Base-by-base conservation (phyloP, 2,888 invertebrate genomes). In the Rhimphoctona megacephalus region DNA sequence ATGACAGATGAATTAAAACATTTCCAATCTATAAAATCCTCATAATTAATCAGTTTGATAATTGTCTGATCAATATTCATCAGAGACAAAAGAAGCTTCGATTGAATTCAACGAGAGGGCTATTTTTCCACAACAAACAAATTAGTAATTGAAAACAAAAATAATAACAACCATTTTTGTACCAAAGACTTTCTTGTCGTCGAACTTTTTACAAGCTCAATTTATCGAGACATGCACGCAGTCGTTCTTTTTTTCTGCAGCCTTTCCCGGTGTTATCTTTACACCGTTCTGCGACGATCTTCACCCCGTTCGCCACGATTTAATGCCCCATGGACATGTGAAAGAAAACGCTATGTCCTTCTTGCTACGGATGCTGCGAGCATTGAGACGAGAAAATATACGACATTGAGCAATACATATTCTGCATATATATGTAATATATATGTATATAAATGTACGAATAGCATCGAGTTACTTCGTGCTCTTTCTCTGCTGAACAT, bases 211-310 rank as follows among this genome's bases (percentile, higher is more conserved):
- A 33, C 36, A 39, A 61, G 17, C 49, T 66, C 73, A 67, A 49
- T 73, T 54, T 30, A 67, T 57, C 80, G 33, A 67, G 78, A 64
- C 46, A 39, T 64, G 22, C 70, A 11, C n/a, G 8, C 39, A 36
- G 43, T 43, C 52, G 66, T 67, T 36, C 66, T 64, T 57, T 74
- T 54, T 74, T 61, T 80, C 46, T 46, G 61, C 2, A 66, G 52
- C 64, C 79, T 61, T 81, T 82, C 79, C n/a, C 69, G 69, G 64
- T 46, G 54, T 78, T 85, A 85, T 85, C 85, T 82, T 43, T 57
- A 11, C 46, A 64, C 57, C 17, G 72, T 72, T 36, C 66, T 36
- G 73, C 73, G 73, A 74, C 78, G 78, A 78, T 74, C 81, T 78
- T 67, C 66, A 69, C 70, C 70, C 57, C 61, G 81, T 74, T 82